Percentiles rank a stretch among this genome's conserved stretches.
These are phyloP conservation scores for Anolis carolinensis DNA, from an alignment of 2,113 vertebrate species.

Conservation along the genomic window DNA sequence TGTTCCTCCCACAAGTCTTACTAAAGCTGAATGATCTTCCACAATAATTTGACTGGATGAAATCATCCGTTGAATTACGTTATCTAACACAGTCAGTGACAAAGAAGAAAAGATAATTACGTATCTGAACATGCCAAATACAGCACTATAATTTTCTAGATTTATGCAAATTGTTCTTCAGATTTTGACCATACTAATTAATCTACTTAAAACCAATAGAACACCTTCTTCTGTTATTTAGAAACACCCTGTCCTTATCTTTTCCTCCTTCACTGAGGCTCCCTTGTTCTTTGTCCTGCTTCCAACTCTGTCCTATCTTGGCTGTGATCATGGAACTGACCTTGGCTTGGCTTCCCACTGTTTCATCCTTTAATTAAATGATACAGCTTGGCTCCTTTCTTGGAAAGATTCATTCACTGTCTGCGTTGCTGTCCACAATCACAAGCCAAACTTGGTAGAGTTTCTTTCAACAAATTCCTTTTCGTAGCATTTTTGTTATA, in stretches of 20 bases:
- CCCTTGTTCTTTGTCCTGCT: neutral
- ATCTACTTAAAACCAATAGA: neutral
- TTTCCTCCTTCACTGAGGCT: neutral
- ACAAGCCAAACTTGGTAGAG: neutral
- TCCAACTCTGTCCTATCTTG: too few relatives aligned
- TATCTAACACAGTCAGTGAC: neutral
- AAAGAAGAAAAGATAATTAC: too few relatives aligned
- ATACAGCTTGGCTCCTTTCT: neutral
- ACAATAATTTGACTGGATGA: neutral
- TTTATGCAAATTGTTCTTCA: too few relatives aligned
- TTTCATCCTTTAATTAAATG: constrained; percentile 6
- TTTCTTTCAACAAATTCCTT: neutral
- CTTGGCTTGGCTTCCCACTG: neutral
- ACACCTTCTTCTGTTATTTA: too few relatives aligned
- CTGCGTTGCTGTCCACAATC: neutral
- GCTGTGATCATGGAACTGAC: neutral
- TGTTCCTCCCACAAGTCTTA: neutral
- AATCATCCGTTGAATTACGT: neutral
- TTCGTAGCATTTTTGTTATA: neutral
- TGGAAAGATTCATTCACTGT: constrained; percentile 2
- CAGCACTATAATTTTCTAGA: neutral
- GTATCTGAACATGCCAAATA: neutral
- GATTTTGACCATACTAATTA: neutral
- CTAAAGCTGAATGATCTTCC: neutral
- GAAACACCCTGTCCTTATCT: neutral